Evolutionary conservation across 1,140 invertebrate genomes (phyloP), one percentile per base, ranked within the genome.

Genomic region (Latrodectus geometricus): DNA sequence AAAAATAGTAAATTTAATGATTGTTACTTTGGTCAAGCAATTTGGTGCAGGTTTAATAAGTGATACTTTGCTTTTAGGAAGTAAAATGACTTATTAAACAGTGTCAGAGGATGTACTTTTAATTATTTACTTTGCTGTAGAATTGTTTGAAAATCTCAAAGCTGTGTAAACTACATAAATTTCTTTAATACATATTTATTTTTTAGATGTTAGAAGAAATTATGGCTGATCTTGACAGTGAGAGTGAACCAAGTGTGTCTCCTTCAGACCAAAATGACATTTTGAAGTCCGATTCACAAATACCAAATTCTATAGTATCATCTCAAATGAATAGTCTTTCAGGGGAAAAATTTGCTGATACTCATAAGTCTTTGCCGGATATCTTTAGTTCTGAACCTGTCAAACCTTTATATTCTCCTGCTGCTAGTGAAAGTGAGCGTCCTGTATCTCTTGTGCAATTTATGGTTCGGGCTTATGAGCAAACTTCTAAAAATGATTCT

Each of bases 191-290:
- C 11, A 4, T 61, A 61, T 61, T 61, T 61, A 61, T 61, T 72
- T n/a, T 73, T 66, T 83, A 87, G 85, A 87, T 87, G 85, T 15
- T 87, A 20, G 85, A 87, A 80, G 85, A 87, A 65, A 56, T 87
- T 20, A 87, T 80, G 77, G 77, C 73, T 9, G 85, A 87, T 35
- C 48, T 78, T 5, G 85, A 87, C 14, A 87, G 77, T 54, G 85
- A 87, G 52, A 75, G 85, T 23, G 85, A 87, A 23, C 48, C 17
- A 48, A 77, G 65, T 61, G 61, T 76, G 11, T 78, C 74, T 70
- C 50, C 54, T 23, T 56, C 75, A 8, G 76, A 77, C 21, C 61
- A 77, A 49, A 86, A 77, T 72, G 72, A 73, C 7, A 70, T 86
- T 72, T 23, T 77, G 14, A 86, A 70, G n/a, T 86, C 83, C 14